phyloP scores from a whole-genome alignment of 1,140 invertebrate species.

The Gonioctena quinquepunctata region DNA sequence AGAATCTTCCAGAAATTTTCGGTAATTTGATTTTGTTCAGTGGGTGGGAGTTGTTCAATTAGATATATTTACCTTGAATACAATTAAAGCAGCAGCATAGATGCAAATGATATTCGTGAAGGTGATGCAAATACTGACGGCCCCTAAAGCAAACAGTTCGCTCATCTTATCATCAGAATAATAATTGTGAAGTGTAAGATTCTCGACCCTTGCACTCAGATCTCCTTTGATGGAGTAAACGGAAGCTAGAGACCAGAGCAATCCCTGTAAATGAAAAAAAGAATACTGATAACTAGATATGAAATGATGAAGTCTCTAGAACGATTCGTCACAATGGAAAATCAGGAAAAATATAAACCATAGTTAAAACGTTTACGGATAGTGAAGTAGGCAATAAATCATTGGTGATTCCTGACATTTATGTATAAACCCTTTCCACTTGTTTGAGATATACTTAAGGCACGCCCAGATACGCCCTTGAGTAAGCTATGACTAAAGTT shows the following conservation, averaged over 20 bases:
- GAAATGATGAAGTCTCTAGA: too few species aligned
- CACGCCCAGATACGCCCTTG: too few species aligned
- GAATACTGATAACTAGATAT: too few species aligned
- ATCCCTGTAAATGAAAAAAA: conserved; percentile 58
- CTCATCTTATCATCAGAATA: conserved; percentile 62
- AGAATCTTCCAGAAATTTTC: too few species aligned
- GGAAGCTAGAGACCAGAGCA: conserved; percentile 69
- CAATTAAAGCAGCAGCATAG: conserved; percentile 67
- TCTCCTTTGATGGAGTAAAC: conserved; percentile 59
- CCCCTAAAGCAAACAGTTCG: conserved; percentile 66
- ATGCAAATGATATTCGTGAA: conserved; percentile 75
- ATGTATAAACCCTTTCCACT: too few species aligned
- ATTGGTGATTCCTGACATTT: too few species aligned
- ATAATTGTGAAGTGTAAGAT: conserved; percentile 41
- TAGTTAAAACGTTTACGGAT: too few species aligned
- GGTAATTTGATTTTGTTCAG: background rate
- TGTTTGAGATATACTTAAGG: too few species aligned
- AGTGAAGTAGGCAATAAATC: too few species aligned
- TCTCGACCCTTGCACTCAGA: conserved; percentile 49
- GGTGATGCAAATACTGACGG: conserved; percentile 69
- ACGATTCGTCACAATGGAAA: too few species aligned
- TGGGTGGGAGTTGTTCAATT: background rate
- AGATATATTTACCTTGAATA: conserved; percentile 66
- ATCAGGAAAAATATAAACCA: too few species aligned
- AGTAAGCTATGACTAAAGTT: too few species aligned